Conservation (phyloP, 2,113 vertebrate species). For the Oreocharis arfaki region DNA sequence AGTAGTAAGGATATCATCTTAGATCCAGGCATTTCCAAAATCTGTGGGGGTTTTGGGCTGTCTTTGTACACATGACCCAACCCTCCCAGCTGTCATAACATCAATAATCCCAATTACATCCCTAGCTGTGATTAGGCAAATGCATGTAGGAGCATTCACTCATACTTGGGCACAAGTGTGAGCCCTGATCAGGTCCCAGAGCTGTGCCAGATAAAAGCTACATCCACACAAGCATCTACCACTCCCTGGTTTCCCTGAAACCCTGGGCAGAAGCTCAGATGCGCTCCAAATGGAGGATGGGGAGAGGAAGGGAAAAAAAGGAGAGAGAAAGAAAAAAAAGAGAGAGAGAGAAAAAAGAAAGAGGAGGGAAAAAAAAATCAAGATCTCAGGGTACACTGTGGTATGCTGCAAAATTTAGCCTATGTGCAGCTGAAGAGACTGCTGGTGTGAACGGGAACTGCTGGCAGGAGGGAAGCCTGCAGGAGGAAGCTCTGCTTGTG, state of each 20-base stretch:
- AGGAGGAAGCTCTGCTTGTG: not conserved
- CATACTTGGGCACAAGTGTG: not conserved
- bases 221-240: not conserved
- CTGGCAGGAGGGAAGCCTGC: slow-evolving; percentile 4
- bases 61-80: not conserved
- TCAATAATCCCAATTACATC: not conserved
- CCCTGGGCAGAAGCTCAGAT: not conserved
- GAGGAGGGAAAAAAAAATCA: not conserved
- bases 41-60: not conserved
- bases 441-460: slow-evolving; percentile 28
- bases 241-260: not conserved
- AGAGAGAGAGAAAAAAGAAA: rapidly evolving
- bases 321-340: no score
- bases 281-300: not conserved
- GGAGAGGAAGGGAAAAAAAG: rapidly evolving
- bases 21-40: not conserved
- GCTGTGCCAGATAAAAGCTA: not conserved
- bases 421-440: slow-evolving; percentile 9
- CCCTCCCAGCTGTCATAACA: not conserved
- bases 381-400: not conserved
- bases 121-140: not conserved
- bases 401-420: slow-evolving; percentile 41
- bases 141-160: not conserved
- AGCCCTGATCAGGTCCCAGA: not conserved
- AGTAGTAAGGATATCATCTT: not conserved